These are phyloP conservation scores for Drosophila setifemur DNA, from an alignment of 1,140 invertebrate species.

Conservation along the genomic window DNA sequence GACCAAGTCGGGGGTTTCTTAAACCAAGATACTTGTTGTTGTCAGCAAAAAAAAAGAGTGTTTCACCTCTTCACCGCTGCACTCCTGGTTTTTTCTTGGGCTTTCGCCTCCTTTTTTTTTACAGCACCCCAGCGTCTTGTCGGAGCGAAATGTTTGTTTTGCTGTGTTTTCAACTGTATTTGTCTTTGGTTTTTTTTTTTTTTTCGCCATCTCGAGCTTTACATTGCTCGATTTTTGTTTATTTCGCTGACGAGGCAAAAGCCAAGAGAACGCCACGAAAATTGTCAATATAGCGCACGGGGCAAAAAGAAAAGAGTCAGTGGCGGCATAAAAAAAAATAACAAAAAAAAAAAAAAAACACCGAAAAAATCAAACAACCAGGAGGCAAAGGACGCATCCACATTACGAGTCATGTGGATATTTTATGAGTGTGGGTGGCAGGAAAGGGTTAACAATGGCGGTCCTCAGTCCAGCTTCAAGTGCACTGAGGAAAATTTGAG, in stretches of 20 bases:
- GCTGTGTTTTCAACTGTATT: constrained; percentile 72
- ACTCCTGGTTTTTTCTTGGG: constrained; percentile 15
- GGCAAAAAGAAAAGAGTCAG: constrained; percentile 2
- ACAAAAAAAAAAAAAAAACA: neutral
- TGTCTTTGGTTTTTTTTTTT: constrained; percentile 56
- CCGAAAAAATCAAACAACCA: constrained; percentile 29
- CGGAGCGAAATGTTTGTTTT: constrained; percentile 73
- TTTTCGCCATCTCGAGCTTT: constrained; percentile 12
- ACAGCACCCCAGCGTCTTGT: constrained; percentile 81
- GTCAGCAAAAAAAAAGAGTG: constrained; percentile 79
- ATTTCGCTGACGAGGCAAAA: constrained; percentile 81
- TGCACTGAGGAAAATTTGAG: neutral
- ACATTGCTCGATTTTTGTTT: constrained; percentile 76
- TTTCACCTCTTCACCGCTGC: constrained; percentile 66
- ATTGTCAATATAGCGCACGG: constrained; percentile 66
- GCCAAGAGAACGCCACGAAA: constrained; percentile 60
- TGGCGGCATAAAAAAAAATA: constrained; percentile 48
- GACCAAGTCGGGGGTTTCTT: constrained; percentile 52
- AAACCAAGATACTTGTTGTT: constrained; percentile 67
- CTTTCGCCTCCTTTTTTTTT: constrained; percentile 65
- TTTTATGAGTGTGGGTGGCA: constrained; percentile 55
- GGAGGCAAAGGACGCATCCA: constrained; percentile 55
- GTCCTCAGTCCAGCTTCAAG: constrained; percentile 49
- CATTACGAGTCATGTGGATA: constrained; percentile 60
- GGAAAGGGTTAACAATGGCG: constrained; percentile 73